A percentile compares a stretch with the other conserved stretches of the same genome.
These are phyloP conservation scores for Mesembrinibis cayennensis DNA, from an alignment of 2,113 vertebrate genomes.

Conservation along the genomic window DNA sequence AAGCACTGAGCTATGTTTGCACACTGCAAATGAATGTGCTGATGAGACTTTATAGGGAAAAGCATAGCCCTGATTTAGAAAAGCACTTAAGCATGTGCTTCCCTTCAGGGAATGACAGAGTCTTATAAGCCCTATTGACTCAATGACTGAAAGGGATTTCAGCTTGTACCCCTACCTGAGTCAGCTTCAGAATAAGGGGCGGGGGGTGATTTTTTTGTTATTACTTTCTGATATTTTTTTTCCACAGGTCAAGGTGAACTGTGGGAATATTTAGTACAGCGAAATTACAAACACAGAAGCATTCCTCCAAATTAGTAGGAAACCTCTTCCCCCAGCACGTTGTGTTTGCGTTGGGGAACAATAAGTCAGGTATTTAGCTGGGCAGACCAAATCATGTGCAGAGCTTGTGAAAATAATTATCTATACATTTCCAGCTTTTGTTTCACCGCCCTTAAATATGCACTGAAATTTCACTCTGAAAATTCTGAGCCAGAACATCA, in stretches of 20 bases:
- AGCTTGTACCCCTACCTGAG: background rate
- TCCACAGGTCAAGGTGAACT: background rate
- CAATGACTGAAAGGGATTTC: background rate
- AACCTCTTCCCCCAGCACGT: background rate
- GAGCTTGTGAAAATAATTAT: slow-evolving; percentile 27
- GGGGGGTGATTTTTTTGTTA: background rate
- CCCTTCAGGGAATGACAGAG: background rate
- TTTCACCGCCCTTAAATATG: background rate
- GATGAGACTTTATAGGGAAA: background rate
- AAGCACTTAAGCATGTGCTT: background rate
- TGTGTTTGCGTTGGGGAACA: slow-evolving; percentile 1
- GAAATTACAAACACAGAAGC: background rate
- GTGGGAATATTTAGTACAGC: background rate
- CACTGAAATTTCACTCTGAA: slow-evolving; percentile 4
- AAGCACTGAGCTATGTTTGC: background rate
- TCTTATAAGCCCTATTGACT: background rate
- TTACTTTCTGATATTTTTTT: background rate
- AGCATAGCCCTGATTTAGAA: background rate
- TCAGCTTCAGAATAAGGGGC: background rate
- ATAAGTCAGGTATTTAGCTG: background rate
- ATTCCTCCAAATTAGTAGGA: background rate
- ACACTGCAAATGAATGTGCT: background rate
- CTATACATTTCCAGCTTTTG: slow-evolving; percentile 23
- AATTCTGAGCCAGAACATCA: slow-evolving; percentile 39
- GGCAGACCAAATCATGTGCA: background rate